Percentiles rank a stretch among this genome's conserved stretches.
phyloP scores from a whole-genome alignment of 2,888 invertebrate genomes.

The Apeira syringaria region DNA sequence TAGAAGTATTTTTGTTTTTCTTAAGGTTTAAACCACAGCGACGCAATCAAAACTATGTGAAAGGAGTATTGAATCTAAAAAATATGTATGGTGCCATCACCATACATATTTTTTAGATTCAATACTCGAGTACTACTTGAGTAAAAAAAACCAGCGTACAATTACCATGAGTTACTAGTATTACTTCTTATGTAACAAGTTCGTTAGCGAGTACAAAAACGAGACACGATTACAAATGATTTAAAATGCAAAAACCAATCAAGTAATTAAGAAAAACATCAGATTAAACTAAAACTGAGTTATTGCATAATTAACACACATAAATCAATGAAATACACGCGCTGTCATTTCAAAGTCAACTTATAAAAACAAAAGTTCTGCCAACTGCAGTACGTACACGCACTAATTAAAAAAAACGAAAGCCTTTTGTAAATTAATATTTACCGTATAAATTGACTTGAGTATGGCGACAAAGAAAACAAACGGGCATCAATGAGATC shows the following conservation, averaged over 20 bases:
- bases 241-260: conserved; percentile 16
- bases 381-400: conserved; percentile 7
- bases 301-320: background rate
- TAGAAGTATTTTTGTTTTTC: too few species aligned
- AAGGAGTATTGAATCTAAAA: too few species aligned
- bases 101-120: too few species aligned
- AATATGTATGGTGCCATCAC: too few species aligned
- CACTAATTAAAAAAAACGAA: conserved; percentile 11
- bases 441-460: conserved; percentile 57
- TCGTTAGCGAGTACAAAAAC: conserved; percentile 17
- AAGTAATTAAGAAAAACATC: conserved; percentile 7
- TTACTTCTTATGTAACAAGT: conserved; percentile 9
- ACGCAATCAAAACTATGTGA: too few species aligned
- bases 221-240: conserved; percentile 12
- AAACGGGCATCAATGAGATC: conserved; percentile 66
- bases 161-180: background rate
- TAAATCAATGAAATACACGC: too few species aligned
- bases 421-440: conserved; percentile 40
- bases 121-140: too few species aligned
- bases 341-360: conserved; percentile 2
- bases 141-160: too few species aligned
- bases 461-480: conserved; percentile 56
- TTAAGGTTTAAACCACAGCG: too few species aligned
- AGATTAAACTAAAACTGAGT: conserved; percentile 9
- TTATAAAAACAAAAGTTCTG: conserved; percentile 2